These are phyloP conservation scores for Willisornis vidua DNA, from an alignment of 2,113 vertebrate species.

Conservation along the genomic window DNA sequence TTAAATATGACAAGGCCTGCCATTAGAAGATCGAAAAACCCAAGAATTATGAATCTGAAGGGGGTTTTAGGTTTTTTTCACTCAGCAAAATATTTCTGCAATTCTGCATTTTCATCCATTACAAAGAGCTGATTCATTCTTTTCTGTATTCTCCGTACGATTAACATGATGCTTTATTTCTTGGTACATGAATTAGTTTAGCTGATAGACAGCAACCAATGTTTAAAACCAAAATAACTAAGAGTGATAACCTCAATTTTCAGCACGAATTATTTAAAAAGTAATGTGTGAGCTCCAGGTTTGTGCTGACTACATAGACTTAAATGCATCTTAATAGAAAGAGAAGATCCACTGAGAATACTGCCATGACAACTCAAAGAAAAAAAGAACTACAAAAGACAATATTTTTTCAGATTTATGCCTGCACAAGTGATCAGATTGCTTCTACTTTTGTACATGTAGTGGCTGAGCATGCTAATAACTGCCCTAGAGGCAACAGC, in stretches of 20 bases:
- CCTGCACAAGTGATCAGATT: background rate
- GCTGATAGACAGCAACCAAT: background rate
- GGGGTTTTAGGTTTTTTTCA: background rate
- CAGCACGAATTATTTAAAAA: slow-evolving; percentile 15
- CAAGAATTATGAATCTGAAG: background rate
- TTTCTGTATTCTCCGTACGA: background rate
- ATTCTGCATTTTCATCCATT: background rate
- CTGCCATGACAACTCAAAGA: background rate
- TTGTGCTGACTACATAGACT: slow-evolving; percentile 22
- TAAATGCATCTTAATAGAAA: background rate
- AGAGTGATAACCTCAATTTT: slow-evolving; percentile 33
- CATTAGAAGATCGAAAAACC: background rate
- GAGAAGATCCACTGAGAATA: slow-evolving; percentile 37
- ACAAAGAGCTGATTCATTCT: background rate
- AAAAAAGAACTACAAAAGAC: background rate
- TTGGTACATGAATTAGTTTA: background rate
- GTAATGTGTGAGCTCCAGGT: background rate
- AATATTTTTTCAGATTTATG: background rate
- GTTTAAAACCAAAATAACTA: background rate
- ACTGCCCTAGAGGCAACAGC: background rate
- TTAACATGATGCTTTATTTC: background rate
- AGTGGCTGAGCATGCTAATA: background rate
- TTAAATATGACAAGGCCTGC: background rate
- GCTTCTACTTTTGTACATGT: background rate
- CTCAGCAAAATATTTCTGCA: slow-evolving; percentile 28